phyloP scores from a whole-genome alignment of 2,113 vertebrate species.

The Pungitius pungitius region DNA sequence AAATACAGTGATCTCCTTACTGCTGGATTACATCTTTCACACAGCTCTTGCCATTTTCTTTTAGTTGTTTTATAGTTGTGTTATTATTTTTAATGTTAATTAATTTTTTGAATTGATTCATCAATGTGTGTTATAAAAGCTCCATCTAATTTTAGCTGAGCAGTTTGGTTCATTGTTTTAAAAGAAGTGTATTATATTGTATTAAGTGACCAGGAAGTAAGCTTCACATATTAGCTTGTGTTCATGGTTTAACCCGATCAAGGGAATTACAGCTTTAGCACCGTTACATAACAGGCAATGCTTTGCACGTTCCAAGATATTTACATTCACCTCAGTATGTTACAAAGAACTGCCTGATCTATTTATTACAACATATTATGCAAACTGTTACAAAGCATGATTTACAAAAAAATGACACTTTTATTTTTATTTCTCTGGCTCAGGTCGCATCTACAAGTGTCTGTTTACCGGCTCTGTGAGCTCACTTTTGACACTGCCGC shows the following conservation, averaged over 20 bases:
- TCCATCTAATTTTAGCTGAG: background rate
- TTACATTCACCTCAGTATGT: conserved; percentile 8
- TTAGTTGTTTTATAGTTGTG: background rate
- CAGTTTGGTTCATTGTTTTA: background rate
- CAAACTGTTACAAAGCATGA: background rate
- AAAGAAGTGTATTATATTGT: background rate
- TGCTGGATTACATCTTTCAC: background rate
- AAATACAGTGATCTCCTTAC: background rate
- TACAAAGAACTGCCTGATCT: background rate
- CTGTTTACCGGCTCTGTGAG: conserved; percentile 99
- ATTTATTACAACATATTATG: conserved; percentile 2
- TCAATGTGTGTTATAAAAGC: background rate
- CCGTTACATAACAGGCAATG: conserved; percentile 13
- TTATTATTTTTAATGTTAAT: background rate
- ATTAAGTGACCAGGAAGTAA: conserved; percentile 1
- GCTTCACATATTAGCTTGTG: conserved; percentile 15
- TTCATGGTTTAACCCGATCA: conserved; percentile 18
- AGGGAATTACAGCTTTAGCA: conserved; percentile 22
- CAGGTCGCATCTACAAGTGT: conserved; percentile 99
- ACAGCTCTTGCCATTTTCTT: background rate
- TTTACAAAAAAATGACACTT: background rate
- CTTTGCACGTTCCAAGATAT: background rate
- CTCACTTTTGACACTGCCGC: conserved; percentile 96
- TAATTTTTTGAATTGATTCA: background rate
- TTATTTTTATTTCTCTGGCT: conserved; percentile 2